These are phyloP conservation scores for Atta colombica DNA, from an alignment of 1,140 invertebrate genomes.

Conservation along the genomic window DNA sequence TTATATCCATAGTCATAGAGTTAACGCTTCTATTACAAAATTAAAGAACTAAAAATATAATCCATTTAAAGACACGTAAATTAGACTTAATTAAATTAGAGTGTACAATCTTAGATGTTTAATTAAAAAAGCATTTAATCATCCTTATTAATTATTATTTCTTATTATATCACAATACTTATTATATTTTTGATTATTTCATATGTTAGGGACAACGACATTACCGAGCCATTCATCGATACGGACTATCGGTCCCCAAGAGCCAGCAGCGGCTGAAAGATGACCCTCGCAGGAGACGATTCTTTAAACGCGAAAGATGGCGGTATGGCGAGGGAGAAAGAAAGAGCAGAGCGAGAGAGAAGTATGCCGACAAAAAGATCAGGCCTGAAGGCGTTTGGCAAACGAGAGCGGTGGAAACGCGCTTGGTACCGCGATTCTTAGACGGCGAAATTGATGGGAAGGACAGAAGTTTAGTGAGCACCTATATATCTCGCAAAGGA, in stretches of 20 bases:
- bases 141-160: neutral
- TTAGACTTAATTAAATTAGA: slow-evolving; percentile 16
- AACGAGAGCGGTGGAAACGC: slow-evolving; percentile 69
- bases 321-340: neutral
- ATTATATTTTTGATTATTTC: slow-evolving; percentile 24
- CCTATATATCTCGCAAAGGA: slow-evolving; percentile 77
- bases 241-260: slow-evolving; percentile 50
- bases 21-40: neutral
- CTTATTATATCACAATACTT: neutral
- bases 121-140: neutral
- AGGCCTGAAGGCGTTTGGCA: slow-evolving; percentile 68
- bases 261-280: slow-evolving; percentile 58
- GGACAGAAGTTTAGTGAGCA: slow-evolving; percentile 79
- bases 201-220: neutral
- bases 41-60: neutral
- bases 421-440: slow-evolving; percentile 73
- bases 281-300: slow-evolving; percentile 68
- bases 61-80: neutral
- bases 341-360: slow-evolving; percentile 17
- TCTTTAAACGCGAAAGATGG: slow-evolving; percentile 67
- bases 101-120: neutral
- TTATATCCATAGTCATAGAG: neutral
- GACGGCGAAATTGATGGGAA: slow-evolving; percentile 77
- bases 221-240: slow-evolving; percentile 27
- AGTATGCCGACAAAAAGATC: slow-evolving; percentile 71